These are phyloP conservation scores for Sciurus carolinensis DNA, from an alignment of 2,797 vertebrate genomes.

Conservation along the genomic window DNA sequence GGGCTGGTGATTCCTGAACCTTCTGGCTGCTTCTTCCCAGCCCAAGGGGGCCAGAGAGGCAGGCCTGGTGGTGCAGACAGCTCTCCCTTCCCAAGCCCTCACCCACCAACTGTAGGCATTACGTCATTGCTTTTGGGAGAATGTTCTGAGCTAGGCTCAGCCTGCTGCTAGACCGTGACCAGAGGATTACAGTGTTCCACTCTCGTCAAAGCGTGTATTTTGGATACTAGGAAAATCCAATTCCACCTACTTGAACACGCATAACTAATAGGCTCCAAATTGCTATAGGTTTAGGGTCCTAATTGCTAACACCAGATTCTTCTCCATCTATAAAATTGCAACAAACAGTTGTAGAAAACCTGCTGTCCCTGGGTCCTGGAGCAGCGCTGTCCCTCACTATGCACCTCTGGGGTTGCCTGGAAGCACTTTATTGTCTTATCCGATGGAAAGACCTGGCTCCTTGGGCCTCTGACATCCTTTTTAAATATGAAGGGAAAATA, in stretches of 20 bases:
- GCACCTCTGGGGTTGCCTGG: background rate
- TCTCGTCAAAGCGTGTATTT: background rate
- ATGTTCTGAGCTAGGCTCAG: background rate
- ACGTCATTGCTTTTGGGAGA: fast-evolving
- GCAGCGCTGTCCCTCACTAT: background rate
- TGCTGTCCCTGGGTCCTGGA: background rate
- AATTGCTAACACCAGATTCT: background rate
- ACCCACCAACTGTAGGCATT: fast-evolving
- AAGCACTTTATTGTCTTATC: background rate
- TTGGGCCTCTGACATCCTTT: background rate
- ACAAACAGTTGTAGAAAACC: background rate
- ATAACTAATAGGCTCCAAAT: background rate
- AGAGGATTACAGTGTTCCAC: background rate
- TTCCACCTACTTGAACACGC: background rate
- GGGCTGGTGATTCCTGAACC: fast-evolving
- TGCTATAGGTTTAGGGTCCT: background rate
- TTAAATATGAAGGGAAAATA: background rate
- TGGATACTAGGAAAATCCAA: background rate
- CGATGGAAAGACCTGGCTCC: background rate
- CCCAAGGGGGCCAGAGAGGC: background rate
- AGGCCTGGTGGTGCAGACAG: background rate
- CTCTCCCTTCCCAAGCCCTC: background rate
- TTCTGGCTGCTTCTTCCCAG: background rate
- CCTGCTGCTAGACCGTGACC: background rate
- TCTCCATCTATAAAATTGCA: background rate